A percentile compares a stretch with the other conserved stretches of the same genome.
Conservation (phyloP, 2,113 vertebrate genomes). For the Seriola aureovittata region DNA sequence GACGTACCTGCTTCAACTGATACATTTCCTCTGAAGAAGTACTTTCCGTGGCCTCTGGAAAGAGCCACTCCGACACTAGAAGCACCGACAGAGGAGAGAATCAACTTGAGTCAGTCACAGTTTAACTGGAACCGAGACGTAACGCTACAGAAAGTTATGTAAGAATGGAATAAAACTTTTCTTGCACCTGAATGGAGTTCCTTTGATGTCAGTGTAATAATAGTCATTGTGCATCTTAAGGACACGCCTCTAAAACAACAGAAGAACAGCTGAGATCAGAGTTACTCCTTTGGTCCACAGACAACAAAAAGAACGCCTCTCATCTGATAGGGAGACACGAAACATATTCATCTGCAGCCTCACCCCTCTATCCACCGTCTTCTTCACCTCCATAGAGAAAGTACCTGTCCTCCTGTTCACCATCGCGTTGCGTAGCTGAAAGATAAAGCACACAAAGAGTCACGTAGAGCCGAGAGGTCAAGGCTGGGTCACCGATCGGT, state of each 20-base stretch:
- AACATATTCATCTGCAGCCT: slow-evolving; percentile 53
- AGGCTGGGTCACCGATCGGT: slow-evolving; percentile 31
- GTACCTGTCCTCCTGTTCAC: slow-evolving; percentile 97
- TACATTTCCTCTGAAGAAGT: slow-evolving; percentile 97
- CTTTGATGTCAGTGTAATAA: slow-evolving; percentile 99
- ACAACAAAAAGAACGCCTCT: not conserved
- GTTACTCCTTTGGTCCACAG: slow-evolving; percentile 10
- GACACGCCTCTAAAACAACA: slow-evolving; percentile 91
- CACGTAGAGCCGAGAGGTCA: not conserved
- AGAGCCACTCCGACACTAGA: slow-evolving; percentile 95
- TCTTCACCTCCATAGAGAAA: slow-evolving; percentile 99
- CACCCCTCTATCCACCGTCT: slow-evolving; percentile 98
- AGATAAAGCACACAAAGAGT: slow-evolving; percentile 45
- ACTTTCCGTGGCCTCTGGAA: slow-evolving; percentile 97
- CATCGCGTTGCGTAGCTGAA: slow-evolving; percentile 96
- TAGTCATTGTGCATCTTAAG: slow-evolving; percentile 99
- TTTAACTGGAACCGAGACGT: slow-evolving; percentile 1
- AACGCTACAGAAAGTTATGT: slow-evolving; percentile 15
- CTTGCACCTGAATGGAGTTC: slow-evolving; percentile 96
- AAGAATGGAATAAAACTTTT: slow-evolving; percentile 9
- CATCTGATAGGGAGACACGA: slow-evolving; percentile 13
- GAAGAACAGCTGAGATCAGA: slow-evolving; percentile 11
- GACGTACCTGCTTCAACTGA: slow-evolving; percentile 93
- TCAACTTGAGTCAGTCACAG: not conserved
- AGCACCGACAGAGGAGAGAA: slow-evolving; percentile 61